Conservation (phyloP, 2,888 invertebrate species). For the Scaptodrosophila latifasciaeformis region DNA sequence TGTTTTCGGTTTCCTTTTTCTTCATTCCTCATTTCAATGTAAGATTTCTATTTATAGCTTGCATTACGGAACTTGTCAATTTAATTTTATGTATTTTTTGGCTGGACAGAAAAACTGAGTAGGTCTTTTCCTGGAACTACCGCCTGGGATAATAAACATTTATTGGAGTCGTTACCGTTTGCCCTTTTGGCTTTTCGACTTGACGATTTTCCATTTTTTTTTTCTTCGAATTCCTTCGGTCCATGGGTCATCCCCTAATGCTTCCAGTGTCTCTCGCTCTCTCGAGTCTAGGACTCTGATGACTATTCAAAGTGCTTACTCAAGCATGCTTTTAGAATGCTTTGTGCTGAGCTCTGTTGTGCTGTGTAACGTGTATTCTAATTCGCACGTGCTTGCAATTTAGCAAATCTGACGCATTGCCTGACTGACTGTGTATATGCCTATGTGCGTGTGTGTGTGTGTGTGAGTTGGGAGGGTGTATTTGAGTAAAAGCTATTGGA, state of each 20-base stretch:
- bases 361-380: conserved; percentile 41
- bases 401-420: conserved; percentile 32
- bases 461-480: conserved; percentile 10
- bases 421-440: conserved; percentile 9
- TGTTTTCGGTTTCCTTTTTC: no score
- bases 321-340: conserved; percentile 32
- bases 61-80: conserved; percentile 64
- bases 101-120: conserved; percentile 14
- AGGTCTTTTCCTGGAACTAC: not conserved
- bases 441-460: not conserved
- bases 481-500: conserved; percentile 19
- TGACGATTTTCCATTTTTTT: no score
- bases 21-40: no score
- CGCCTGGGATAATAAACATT: conserved; percentile 58
- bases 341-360: no score
- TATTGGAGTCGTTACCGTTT: conserved; percentile 45
- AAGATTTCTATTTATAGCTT: conserved; percentile 30
- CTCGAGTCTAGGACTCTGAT: conserved; percentile 27
- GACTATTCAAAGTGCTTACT: conserved; percentile 63
- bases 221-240: no score
- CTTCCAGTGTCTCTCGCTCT: conserved; percentile 23
- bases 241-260: not conserved
- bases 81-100: conserved; percentile 62
- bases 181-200: not conserved
- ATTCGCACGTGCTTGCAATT: conserved; percentile 68